Percentiles rank a stretch among this genome's conserved stretches.
Evolutionary conservation across 2,888 invertebrate genomes (phyloP).

Genomic region (Lithophane socia): DNA sequence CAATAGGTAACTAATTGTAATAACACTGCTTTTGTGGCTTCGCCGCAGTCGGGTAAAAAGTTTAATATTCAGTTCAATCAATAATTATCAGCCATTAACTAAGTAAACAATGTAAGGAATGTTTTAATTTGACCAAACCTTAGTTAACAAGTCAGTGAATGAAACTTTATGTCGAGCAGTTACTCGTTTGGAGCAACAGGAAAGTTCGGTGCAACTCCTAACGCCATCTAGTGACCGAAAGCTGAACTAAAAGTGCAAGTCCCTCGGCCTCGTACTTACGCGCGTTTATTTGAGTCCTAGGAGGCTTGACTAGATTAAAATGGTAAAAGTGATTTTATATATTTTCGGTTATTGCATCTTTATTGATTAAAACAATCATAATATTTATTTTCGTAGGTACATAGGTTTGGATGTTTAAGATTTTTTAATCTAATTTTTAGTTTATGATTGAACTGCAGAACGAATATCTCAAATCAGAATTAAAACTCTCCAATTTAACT

Average conservation of each 20-base stretch:
- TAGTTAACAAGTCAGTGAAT: neutral
- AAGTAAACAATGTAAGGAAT: neutral
- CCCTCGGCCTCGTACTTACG: too few relatives aligned
- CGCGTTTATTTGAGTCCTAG: neutral
- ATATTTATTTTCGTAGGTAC: neutral
- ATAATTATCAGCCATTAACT: neutral
- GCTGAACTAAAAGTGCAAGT: slow-evolving; percentile 73
- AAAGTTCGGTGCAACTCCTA: slow-evolving; percentile 62
- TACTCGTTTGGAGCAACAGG: neutral
- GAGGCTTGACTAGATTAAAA: neutral
- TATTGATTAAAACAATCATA: too few relatives aligned
- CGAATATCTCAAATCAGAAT: slow-evolving; percentile 6
- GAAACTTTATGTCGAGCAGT: neutral
- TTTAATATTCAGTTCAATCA: neutral
- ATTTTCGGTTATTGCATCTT: neutral
- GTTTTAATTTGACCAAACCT: neutral
- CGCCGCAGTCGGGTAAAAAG: neutral
- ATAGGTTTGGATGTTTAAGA: neutral
- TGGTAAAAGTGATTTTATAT: neutral
- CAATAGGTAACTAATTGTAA: neutral
- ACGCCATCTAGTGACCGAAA: slow-evolving; percentile 85
- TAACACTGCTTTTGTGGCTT: too few relatives aligned
- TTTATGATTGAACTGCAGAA: neutral
- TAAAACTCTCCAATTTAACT: slow-evolving; percentile 2
- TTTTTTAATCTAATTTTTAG: neutral